These are phyloP conservation scores for Oligia strigilis DNA, from an alignment of 2,888 invertebrate species.

Conservation along the genomic window DNA sequence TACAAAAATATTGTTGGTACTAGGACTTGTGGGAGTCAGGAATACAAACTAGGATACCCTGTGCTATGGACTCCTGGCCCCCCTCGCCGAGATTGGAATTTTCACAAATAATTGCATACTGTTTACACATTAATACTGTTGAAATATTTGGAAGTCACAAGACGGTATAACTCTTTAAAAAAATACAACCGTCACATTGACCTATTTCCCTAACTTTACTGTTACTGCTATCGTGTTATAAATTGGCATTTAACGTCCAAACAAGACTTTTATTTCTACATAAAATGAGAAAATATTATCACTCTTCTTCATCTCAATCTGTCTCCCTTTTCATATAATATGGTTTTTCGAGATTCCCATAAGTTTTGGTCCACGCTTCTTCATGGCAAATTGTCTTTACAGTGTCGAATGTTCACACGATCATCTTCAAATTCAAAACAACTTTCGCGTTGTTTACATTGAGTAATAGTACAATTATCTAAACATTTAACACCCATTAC, in stretches of 20 bases:
- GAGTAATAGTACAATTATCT: conserved; percentile 44
- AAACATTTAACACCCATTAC: conserved; percentile 55
- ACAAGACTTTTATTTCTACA: neutral
- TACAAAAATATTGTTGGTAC: no score
- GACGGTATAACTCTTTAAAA: conserved; percentile 21
- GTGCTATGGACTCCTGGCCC: no score
- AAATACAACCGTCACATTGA: conserved; percentile 38
- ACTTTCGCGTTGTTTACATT: conserved; percentile 44
- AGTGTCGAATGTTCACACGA: neutral
- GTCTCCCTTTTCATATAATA: neutral
- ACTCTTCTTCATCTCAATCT: neutral
- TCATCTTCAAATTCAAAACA: conserved; percentile 2
- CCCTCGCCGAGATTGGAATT: no score
- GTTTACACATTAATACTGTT: conserved; percentile 27
- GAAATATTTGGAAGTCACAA: conserved; percentile 39
- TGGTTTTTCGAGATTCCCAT: neutral
- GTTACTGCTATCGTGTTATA: conserved; percentile 17
- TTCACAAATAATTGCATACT: no score
- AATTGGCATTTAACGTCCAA: conserved; percentile 17
- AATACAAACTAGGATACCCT: no score
- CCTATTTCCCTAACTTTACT: conserved; percentile 35
- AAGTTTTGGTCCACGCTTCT: no score
- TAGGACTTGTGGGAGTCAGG: no score
- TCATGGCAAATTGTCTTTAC: neutral
- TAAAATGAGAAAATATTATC: conserved; percentile 2